These are phyloP conservation scores for Drosophila setifemur DNA, from an alignment of 1,140 invertebrate genomes.

Conservation along the genomic window DNA sequence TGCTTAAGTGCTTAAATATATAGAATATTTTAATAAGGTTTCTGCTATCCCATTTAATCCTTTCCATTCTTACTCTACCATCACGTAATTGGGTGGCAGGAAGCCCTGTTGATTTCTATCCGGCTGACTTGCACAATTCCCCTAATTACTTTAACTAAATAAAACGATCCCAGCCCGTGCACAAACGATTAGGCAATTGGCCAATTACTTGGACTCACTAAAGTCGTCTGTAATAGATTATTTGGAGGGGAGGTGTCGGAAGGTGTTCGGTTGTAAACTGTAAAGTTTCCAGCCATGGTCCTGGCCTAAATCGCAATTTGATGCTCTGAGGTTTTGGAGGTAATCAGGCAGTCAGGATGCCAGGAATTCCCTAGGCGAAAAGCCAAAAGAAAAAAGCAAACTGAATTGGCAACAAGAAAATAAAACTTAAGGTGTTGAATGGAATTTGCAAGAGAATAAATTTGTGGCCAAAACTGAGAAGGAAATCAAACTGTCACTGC, in stretches of 20 bases:
- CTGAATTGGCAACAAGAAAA: conserved; percentile 26
- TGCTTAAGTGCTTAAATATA: too few species aligned
- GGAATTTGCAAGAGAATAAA: conserved; percentile 23
- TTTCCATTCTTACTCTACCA: neutral
- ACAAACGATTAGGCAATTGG: conserved; percentile 49
- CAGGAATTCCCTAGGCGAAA: conserved; percentile 5
- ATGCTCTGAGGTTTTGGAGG: conserved; percentile 31
- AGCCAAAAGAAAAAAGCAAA: conserved; percentile 5
- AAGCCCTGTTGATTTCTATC: neutral
- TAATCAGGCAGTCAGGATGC: conserved; percentile 43
- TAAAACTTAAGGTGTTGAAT: conserved; percentile 44
- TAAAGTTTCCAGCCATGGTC: conserved; percentile 36
- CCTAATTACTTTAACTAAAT: conserved; percentile 25
- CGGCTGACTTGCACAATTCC: conserved; percentile 25
- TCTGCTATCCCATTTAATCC: neutral
- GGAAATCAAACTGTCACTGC: conserved; percentile 43
- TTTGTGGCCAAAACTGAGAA: neutral
- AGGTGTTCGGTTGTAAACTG: conserved; percentile 23
- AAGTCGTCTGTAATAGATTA: conserved; percentile 4
- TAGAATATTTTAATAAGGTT: too few species aligned
- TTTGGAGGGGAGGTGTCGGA: neutral
- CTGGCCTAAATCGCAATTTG: conserved; percentile 29
- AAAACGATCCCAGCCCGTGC: conserved; percentile 21
- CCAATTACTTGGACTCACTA: conserved; percentile 31
- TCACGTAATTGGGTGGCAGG: neutral